phyloP scores from a whole-genome alignment of 2,113 vertebrate species.

The Sterrhoptilus dennistouni region DNA sequence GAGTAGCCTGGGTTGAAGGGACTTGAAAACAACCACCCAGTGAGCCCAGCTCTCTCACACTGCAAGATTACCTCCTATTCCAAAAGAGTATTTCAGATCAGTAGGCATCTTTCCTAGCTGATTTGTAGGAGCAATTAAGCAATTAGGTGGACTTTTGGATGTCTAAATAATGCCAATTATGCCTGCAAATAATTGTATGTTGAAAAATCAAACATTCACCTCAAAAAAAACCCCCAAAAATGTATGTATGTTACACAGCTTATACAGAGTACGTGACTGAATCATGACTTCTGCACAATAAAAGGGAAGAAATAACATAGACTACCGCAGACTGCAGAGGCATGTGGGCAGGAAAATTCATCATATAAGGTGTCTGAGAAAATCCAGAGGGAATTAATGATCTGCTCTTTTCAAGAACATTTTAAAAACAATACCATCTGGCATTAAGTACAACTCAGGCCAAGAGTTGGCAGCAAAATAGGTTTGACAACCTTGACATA shows the following conservation, averaged over 20 bases:
- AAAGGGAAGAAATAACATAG: background rate
- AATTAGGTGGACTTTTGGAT: background rate
- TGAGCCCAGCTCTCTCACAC: background rate
- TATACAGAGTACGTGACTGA: background rate
- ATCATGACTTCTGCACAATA: background rate
- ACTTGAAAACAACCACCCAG: background rate
- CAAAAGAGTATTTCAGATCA: background rate
- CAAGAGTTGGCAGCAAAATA: slow-evolving; percentile 45
- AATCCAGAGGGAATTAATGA: slow-evolving; percentile 32
- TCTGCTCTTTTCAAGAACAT: slow-evolving; percentile 42
- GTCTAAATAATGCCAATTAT: background rate
- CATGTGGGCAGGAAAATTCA: slow-evolving; percentile 19
- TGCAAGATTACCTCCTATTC: background rate
- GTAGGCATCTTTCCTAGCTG: background rate
- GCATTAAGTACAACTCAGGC: slow-evolving; percentile 46
- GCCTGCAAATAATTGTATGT: background rate
- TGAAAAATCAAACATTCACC: background rate
- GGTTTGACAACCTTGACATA: slow-evolving; percentile 59
- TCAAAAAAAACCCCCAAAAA: background rate
- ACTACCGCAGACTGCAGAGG: background rate
- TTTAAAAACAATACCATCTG: slow-evolving; percentile 66
- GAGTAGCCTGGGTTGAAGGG: background rate
- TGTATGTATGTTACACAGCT: background rate
- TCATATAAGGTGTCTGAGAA: background rate
- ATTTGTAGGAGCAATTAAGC: background rate